Percentiles rank a stretch among this genome's conserved stretches.
Conservation (phyloP, 2,113 vertebrate genomes). For the Paradisaea rubra region DNA sequence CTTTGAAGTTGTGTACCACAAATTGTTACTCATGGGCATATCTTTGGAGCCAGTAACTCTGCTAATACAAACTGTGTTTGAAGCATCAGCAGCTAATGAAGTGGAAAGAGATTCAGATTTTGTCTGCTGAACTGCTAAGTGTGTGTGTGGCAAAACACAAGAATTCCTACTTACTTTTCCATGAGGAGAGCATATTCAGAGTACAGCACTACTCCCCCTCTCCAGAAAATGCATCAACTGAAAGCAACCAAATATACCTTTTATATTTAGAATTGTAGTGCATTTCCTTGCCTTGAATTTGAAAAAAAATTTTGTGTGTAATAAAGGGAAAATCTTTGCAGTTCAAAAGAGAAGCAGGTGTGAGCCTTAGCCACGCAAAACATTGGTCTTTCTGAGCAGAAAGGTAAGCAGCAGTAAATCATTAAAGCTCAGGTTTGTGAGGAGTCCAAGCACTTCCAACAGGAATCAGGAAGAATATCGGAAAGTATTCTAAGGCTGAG, state of each 20-base stretch:
- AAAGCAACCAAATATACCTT: neutral
- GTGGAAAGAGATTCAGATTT: neutral
- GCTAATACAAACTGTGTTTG: neutral
- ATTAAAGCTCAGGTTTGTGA: neutral
- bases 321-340: neutral
- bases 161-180: neutral
- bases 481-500: neutral
- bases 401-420: neutral
- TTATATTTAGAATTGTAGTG: neutral
- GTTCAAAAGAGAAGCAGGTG: neutral
- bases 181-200: neutral
- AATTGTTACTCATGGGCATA: neutral
- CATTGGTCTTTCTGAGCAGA: neutral
- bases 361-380: neutral
- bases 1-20: neutral
- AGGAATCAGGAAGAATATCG: neutral
- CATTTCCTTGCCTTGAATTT: neutral
- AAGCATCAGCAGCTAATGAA: neutral
- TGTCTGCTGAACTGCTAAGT: neutral
- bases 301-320: neutral
- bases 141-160: neutral
- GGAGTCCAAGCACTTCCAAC: neutral
- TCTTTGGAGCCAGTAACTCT: neutral
- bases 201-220: neutral
- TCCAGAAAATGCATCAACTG: neutral